Evolutionary conservation across 2,797 vertebrate genomes (phyloP).

Genomic region (Phalanger gymnotis): DNA sequence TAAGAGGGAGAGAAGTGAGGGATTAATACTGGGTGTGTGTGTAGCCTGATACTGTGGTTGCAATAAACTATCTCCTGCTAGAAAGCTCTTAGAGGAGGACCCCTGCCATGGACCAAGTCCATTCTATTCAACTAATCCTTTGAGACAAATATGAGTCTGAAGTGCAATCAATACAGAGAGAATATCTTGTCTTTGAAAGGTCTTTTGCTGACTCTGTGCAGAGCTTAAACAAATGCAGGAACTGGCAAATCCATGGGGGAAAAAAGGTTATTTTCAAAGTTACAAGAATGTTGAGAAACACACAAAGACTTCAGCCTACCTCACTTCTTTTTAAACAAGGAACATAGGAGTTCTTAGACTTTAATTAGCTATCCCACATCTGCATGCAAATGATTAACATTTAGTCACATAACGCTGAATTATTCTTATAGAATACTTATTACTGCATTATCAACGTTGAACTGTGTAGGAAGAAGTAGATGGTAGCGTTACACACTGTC

Average conservation of each 20-base stretch:
- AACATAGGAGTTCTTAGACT: neutral
- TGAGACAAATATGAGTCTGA: neutral
- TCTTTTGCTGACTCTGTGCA: neutral
- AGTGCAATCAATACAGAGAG: neutral
- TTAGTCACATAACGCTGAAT: neutral
- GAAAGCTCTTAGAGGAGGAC: neutral
- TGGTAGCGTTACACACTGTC: neutral
- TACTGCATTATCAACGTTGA: neutral
- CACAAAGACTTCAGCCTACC: neutral
- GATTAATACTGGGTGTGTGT: neutral
- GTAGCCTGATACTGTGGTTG: neutral
- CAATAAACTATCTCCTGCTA: neutral
- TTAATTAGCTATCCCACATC: neutral
- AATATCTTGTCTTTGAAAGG: neutral
- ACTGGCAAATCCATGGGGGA: slow-evolving; percentile 5
- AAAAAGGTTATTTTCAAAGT: neutral
- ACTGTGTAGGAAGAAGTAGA: neutral
- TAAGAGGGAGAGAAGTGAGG: neutral
- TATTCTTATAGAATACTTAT: neutral
- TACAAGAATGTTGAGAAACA: neutral
- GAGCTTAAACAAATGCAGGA: neutral
- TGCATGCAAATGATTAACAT: neutral
- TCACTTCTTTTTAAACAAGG: neutral
- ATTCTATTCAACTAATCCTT: neutral
- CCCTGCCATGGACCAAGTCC: neutral